Conservation (phyloP, 2,113 vertebrate genomes). For the Piprites chloris region DNA sequence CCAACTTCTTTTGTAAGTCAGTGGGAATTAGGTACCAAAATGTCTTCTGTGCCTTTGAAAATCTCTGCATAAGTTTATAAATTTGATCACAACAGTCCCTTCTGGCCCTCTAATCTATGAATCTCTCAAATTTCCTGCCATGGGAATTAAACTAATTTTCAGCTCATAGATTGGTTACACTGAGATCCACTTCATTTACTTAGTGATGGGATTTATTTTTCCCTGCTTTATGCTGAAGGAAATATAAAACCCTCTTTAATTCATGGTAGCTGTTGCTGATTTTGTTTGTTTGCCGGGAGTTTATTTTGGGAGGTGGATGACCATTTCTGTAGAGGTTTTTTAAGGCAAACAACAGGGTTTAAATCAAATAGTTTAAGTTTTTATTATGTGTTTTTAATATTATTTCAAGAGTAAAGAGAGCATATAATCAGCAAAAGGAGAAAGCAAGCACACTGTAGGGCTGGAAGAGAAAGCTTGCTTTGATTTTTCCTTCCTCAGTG, state of each 20-base stretch:
- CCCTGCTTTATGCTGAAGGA: constrained; percentile 37
- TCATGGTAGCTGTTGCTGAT: neutral
- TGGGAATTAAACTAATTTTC: constrained; percentile 63
- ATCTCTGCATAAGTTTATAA: constrained; percentile 36
- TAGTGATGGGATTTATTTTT: constrained; percentile 66
- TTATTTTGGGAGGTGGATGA: neutral
- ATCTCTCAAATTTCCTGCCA: constrained; percentile 48
- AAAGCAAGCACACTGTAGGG: neutral
- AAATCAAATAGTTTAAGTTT: neutral
- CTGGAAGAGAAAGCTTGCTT: constrained; percentile 9
- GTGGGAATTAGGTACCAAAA: neutral
- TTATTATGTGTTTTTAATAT: neutral
- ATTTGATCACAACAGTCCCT: constrained; percentile 47
- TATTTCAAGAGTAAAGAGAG: neutral
- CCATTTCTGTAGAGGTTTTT: neutral
- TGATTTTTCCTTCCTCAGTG: neutral
- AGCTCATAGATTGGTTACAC: constrained; percentile 56
- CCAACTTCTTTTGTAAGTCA: neutral
- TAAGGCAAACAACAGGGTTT: neutral
- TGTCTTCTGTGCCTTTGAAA: constrained; percentile 57
- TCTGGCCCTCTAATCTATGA: constrained; percentile 43
- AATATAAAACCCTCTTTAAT: constrained; percentile 12
- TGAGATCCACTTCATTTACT: constrained; percentile 71
- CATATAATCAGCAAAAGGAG: neutral
- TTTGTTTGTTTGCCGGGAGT: neutral